These are phyloP conservation scores for Oryzias celebensis DNA, from an alignment of 2,113 vertebrate genomes.

Conservation along the genomic window DNA sequence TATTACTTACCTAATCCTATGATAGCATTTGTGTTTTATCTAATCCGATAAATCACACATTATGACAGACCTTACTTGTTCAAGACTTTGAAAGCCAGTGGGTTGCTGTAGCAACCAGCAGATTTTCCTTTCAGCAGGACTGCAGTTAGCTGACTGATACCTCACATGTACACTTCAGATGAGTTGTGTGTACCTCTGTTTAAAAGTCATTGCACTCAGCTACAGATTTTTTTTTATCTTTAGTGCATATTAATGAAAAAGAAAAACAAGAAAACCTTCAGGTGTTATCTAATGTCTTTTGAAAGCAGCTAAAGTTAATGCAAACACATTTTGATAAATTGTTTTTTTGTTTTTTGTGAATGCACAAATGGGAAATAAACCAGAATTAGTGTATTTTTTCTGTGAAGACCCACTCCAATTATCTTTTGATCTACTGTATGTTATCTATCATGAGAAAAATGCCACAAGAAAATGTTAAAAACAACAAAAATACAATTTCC, in stretches of 20 bases:
- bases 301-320: neutral
- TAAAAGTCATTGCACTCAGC: constrained; percentile 3
- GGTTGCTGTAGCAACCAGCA: constrained; percentile 63
- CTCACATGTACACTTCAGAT: constrained; percentile 35
- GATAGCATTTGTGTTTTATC: constrained; percentile 6
- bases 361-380: neutral
- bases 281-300: neutral
- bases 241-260: neutral
- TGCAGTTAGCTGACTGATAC: constrained; percentile 52
- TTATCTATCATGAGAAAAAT: too few species aligned
- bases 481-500: too few species aligned
- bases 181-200: constrained; percentile 23
- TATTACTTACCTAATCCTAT: constrained; percentile 5
- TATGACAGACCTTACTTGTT: constrained; percentile 40
- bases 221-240: constrained; percentile 1
- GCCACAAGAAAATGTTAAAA: too few species aligned
- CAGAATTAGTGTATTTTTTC: neutral
- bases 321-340: neutral
- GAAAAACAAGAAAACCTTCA: neutral
- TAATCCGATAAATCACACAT: constrained; percentile 34
- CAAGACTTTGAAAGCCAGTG: constrained; percentile 49
- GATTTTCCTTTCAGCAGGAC: constrained; percentile 44
- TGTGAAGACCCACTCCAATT: too few species aligned
- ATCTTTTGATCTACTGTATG: too few species aligned
- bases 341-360: neutral